Percentiles rank a stretch among this genome's conserved stretches.
Conservation (phyloP, 2,113 vertebrate species). For the Myotis yumanensis region DNA sequence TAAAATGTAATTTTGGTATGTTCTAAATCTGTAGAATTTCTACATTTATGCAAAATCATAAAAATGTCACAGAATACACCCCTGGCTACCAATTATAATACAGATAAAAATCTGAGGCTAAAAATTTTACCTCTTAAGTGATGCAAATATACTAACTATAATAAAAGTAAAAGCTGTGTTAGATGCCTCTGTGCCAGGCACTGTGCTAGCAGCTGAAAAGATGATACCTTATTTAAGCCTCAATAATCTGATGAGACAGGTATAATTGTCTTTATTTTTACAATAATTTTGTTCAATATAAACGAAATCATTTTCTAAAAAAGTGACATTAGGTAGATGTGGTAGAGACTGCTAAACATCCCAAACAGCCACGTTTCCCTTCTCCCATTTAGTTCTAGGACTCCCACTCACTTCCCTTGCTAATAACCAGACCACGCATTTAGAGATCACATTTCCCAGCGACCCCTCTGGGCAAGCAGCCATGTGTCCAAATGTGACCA, state of each 20-base stretch:
- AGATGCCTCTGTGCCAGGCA: background rate
- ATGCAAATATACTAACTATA: background rate
- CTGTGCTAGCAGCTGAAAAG: background rate
- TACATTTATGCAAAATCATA: background rate
- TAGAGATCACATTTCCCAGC: background rate
- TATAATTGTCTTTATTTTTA: background rate
- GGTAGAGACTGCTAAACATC: background rate
- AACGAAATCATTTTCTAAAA: background rate
- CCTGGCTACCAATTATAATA: background rate
- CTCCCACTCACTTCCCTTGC: background rate
- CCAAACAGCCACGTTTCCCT: background rate
- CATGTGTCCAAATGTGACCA: background rate
- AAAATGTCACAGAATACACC: background rate
- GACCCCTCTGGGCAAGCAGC: background rate
- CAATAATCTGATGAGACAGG: background rate
- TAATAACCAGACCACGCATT: background rate
- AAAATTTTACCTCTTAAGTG: background rate
- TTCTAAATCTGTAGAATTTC: background rate
- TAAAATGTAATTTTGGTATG: background rate
- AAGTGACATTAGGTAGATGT: background rate
- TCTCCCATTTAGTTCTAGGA: background rate
- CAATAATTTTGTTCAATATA: background rate
- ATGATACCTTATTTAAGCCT: background rate
- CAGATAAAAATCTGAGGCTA: background rate
- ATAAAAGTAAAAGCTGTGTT: background rate